These are phyloP conservation scores for Zygothrica quintamaculata DNA, from an alignment of 2,888 invertebrate species.

Conservation along the genomic window DNA sequence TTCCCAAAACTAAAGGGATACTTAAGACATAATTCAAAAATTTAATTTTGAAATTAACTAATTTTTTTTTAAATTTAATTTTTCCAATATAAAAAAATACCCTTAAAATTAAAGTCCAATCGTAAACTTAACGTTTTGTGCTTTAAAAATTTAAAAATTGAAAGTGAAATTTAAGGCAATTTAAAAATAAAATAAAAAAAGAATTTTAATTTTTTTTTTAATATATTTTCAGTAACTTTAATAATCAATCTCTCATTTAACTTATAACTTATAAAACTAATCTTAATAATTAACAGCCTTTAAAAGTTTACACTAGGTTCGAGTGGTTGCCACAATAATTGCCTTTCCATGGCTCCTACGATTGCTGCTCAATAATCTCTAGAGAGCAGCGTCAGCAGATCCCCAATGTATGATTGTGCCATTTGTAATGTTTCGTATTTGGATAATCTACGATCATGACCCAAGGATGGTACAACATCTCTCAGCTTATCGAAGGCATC, in stretches of 20 bases:
- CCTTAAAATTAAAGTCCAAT: too few relatives aligned
- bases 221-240: constrained; percentile 4
- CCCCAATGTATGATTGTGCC: constrained; percentile 91
- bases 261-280: constrained; percentile 1
- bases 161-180: background rate
- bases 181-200: background rate
- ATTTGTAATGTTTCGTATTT: constrained; percentile 92
- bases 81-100: too few relatives aligned
- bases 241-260: constrained; percentile 9
- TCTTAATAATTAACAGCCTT: constrained; percentile 65
- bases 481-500: constrained; percentile 90
- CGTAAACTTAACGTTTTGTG: too few relatives aligned
- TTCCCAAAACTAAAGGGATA: too few relatives aligned
- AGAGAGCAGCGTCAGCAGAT: constrained; percentile 87
- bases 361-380: constrained; percentile 66
- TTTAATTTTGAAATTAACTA: too few relatives aligned
- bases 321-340: constrained; percentile 53
- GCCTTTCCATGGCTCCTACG: background rate
- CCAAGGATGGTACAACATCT: constrained; percentile 89
- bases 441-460: constrained; percentile 89
- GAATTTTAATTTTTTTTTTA: background rate
- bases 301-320: constrained; percentile 71
- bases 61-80: too few relatives aligned
- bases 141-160: too few relatives aligned
- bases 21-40: too few relatives aligned